These are phyloP conservation scores for Lophius americanus DNA, from an alignment of 2,797 vertebrate genomes.

Conservation along the genomic window DNA sequence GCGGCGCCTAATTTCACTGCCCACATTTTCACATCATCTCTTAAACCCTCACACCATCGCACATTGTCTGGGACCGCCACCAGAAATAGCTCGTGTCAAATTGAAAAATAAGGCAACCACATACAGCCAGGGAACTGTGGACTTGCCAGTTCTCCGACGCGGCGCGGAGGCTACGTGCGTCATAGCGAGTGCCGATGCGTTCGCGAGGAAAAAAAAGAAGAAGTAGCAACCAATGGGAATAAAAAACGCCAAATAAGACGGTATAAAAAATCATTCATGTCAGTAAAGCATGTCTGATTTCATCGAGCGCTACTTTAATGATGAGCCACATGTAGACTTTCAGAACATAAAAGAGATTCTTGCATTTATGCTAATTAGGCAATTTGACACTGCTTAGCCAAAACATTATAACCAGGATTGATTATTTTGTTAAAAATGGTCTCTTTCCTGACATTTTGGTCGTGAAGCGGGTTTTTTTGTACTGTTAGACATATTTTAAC, in stretches of 20 bases:
- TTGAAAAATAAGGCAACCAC: constrained; percentile 35
- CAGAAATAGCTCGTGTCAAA: constrained; percentile 55
- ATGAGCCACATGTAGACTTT: too few species aligned
- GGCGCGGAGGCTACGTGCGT: constrained; percentile 58
- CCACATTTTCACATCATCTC: constrained; percentile 67
- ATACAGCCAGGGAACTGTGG: constrained; percentile 47
- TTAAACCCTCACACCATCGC: constrained; percentile 57
- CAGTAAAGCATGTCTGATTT: neutral
- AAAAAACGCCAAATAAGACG: constrained; percentile 13
- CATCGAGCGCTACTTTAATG: too few species aligned
- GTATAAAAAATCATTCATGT: constrained; percentile 2
- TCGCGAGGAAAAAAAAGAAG: too few species aligned
- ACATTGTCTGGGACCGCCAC: constrained; percentile 48
- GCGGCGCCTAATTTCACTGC: constrained; percentile 33
- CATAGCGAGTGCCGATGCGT: constrained; percentile 40
- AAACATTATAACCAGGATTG: too few species aligned
- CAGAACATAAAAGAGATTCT: too few species aligned
- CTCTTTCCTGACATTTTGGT: too few species aligned
- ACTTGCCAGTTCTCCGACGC: constrained; percentile 40
- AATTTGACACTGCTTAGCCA: too few species aligned
- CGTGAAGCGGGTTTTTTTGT: too few species aligned
- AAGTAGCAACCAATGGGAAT: constrained; percentile 8
- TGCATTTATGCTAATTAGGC: too few species aligned
- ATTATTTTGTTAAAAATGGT: too few species aligned
- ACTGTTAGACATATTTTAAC: too few species aligned